phyloP scores from a whole-genome alignment of 2,113 vertebrate genomes.

The Passer domesticus region DNA sequence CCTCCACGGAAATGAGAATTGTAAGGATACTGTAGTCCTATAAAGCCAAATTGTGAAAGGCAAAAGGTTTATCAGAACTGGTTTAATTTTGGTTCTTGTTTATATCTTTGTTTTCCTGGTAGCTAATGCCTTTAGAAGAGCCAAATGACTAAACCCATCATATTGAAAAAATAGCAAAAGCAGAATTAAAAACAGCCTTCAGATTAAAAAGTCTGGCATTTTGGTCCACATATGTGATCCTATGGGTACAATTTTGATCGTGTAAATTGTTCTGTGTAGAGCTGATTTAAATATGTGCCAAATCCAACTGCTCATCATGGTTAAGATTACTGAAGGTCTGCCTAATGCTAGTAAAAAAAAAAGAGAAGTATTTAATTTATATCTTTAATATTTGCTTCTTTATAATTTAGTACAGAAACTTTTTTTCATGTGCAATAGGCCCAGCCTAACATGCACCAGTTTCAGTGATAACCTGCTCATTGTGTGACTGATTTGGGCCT shows the following conservation, averaged over 20 bases:
- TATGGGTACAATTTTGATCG: neutral
- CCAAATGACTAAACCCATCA: neutral
- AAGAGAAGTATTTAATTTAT: neutral
- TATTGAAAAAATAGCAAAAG: slow-evolving; percentile 12
- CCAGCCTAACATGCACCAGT: neutral
- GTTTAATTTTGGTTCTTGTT: slow-evolving; percentile 19
- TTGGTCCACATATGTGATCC: neutral
- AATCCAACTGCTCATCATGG: neutral
- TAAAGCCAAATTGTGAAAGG: neutral
- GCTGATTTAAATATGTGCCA: neutral
- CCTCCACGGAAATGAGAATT: neutral
- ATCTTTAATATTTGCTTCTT: neutral
- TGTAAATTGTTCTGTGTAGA: neutral
- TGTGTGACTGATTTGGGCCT: neutral
- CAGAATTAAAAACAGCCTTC: neutral
- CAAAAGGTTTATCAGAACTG: neutral
- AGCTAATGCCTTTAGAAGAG: neutral
- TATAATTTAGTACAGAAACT: neutral
- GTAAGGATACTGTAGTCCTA: neutral
- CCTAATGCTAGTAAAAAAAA: neutral
- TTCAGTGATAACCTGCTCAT: neutral
- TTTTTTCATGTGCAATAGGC: neutral
- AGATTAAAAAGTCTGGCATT: neutral
- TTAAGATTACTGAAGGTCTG: neutral
- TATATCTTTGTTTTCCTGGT: neutral